phyloP scores from a whole-genome alignment of 2,113 vertebrate species.

The Heliornis fulica region DNA sequence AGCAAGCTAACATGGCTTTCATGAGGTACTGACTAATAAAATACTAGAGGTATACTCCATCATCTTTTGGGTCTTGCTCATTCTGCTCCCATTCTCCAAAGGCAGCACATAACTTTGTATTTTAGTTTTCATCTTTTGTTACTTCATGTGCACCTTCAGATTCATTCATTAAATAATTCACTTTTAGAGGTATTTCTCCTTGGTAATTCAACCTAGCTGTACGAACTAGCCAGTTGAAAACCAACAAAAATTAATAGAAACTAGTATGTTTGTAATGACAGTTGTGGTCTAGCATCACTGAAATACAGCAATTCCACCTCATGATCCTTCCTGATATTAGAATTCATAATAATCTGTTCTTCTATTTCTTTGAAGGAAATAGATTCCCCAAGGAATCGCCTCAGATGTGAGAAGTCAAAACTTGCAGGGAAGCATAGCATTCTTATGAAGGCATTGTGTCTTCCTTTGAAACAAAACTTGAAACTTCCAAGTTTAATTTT shows the following conservation, averaged over 20 bases:
- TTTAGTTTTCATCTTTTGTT: not conserved
- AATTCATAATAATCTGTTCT: not conserved
- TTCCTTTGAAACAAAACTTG: not conserved
- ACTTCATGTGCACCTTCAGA: not conserved
- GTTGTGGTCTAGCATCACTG: not conserved
- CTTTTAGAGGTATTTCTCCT: not conserved
- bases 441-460: not conserved
- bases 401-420: not conserved
- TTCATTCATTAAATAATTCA: not conserved
- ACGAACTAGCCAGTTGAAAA: not conserved
- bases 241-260: not conserved
- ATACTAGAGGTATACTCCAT: not conserved
- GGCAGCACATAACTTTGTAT: not conserved
- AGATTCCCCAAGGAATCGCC: not conserved
- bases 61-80: not conserved
- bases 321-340: not conserved
- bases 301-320: not conserved
- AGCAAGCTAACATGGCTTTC: not conserved
- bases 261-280: not conserved
- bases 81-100: not conserved
- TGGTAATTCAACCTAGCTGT: not conserved
- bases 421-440: not conserved
- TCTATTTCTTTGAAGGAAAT: not conserved
- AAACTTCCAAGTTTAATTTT: conserved; percentile 12
- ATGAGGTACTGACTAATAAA: not conserved